Base-by-base conservation (phyloP, 1,140 invertebrate genomes). In the Camponotus pennsylvanicus region DNA sequence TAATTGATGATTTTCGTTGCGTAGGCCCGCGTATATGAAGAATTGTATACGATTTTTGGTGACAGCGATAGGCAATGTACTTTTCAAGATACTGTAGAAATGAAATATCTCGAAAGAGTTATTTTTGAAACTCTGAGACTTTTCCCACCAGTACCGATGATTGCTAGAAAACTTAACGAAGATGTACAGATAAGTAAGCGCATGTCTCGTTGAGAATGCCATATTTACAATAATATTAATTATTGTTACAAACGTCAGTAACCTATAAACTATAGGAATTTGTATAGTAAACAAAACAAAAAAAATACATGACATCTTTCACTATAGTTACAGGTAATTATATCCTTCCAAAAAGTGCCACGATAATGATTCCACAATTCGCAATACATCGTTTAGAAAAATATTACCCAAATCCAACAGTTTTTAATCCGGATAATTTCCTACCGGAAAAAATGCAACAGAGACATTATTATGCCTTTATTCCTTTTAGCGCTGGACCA, bases 361-460 rank as follows among this genome's bases (percentile, higher is more conserved):
- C 97, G 1, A 96, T 97, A 0, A 94, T 98, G 0, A 96, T 98
- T 64, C 92, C 95, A 1, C 96, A 96, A 15, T 97, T 96, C 91
- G 96, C 97, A 91, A 94, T 98, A 45, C 98, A 99, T 94, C 97
- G 98, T 70, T 95, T 97, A 75, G 94, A 96, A 11, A 97, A 98
- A 87, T 96, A 97, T 86, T 99, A 97, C 93, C 97, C 98, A 0
- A 97, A 99, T 92, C 98, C 98, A 0, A 96, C 97, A 45, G 96
- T 95, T 75, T 99, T 99, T 93, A 96, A 99, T 95, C 98, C 99
- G 0, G 98, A 99, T 86, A 97, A 98, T 93, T 99, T 99, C 96
- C 95, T 98, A 64, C 97, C 97, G 0, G 98, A 99, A 93, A 97
- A 97, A 83, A 96, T 96, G 69, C 96, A 97, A 71, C 96, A 97